Evolutionary conservation across 2,888 invertebrate genomes (phyloP).

Genomic region (Epinotia brunnichana): DNA sequence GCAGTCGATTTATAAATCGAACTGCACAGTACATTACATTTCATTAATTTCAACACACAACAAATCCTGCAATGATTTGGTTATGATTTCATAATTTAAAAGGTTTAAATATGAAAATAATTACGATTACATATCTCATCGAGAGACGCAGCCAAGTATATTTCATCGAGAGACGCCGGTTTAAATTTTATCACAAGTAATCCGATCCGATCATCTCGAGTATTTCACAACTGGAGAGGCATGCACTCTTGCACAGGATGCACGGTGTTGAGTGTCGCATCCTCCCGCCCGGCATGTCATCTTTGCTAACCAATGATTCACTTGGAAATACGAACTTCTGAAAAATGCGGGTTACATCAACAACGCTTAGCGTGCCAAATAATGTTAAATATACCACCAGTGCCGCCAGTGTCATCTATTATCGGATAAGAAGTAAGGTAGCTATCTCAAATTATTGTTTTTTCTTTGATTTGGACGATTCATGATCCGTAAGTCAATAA

Average conservation of each 20-base stretch:
- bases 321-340: constrained; percentile 9
- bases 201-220: not conserved
- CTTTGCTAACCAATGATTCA: not conserved
- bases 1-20: constrained; percentile 6
- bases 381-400: not conserved
- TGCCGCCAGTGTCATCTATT: no score
- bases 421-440: no score
- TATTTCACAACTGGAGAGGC: not conserved
- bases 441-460: no score
- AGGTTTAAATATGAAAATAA: not conserved
- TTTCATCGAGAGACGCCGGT: not conserved
- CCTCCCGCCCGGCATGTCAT: constrained; percentile 3
- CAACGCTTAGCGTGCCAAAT: not conserved
- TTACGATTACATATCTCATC: no score
- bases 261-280: constrained; percentile 13
- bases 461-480: no score
- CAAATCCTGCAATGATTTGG: not conserved
- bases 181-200: not conserved
- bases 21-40: not conserved
- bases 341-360: not conserved
- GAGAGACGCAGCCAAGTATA: no score
- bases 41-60: not conserved
- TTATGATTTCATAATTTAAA: not conserved
- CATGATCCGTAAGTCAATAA: no score
- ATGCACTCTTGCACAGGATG: constrained; percentile 3